phyloP scores from a whole-genome alignment of 2,113 vertebrate species.

The Misgurnus mizolepis region DNA sequence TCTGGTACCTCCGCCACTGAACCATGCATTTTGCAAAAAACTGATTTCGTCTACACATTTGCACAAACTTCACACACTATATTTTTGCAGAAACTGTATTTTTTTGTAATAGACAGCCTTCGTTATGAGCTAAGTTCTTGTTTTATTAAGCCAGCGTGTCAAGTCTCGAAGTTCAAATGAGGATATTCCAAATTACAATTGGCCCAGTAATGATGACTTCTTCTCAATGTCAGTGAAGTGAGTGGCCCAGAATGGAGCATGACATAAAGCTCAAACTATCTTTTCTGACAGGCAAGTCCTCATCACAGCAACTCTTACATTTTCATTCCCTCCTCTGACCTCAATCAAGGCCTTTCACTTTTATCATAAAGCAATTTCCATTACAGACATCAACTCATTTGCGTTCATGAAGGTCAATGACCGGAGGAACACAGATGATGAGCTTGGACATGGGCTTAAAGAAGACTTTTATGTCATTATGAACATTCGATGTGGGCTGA shows the following conservation, averaged over 20 bases:
- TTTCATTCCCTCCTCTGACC: slow-evolving; percentile 38
- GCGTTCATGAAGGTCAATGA: slow-evolving; percentile 38
- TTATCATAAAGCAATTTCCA: slow-evolving; percentile 30
- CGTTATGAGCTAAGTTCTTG: neutral
- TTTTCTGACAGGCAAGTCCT: slow-evolving; percentile 32
- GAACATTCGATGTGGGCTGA: neutral
- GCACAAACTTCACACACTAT: too few species aligned
- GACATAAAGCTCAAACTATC: slow-evolving; percentile 26
- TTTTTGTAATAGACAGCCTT: neutral
- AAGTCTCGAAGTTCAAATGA: slow-evolving; percentile 4
- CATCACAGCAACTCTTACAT: slow-evolving; percentile 26
- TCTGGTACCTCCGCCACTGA: too few species aligned
- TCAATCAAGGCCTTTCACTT: slow-evolving; percentile 32
- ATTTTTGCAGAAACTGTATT: too few species aligned
- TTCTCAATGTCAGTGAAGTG: slow-evolving; percentile 31
- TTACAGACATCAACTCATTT: slow-evolving; percentile 31
- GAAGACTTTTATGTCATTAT: slow-evolving; percentile 17
- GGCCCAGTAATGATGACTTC: slow-evolving; percentile 37
- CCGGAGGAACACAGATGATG: slow-evolving; percentile 20
- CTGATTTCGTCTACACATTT: too few species aligned
- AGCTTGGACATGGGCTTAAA: slow-evolving; percentile 8
- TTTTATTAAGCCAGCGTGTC: neutral
- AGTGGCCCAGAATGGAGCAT: slow-evolving; percentile 30
- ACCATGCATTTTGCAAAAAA: too few species aligned
- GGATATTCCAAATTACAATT: slow-evolving; percentile 29